A percentile compares a stretch with the other conserved stretches of the same genome.
phyloP scores from a whole-genome alignment of 2,113 vertebrate species.

The Nicator chloris region DNA sequence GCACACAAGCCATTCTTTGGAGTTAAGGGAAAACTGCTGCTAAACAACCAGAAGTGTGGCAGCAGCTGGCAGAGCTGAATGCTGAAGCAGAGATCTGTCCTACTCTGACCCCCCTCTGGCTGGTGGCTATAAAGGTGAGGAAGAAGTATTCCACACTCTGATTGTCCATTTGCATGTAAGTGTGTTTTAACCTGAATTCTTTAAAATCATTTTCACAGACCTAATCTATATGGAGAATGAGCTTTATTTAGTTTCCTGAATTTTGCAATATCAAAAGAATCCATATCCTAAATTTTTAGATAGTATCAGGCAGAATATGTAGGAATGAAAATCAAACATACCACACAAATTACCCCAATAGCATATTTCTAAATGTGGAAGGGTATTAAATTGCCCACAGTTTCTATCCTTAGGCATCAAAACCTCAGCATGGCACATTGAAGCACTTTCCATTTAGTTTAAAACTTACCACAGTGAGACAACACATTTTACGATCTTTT shows the following conservation, averaged over 20 bases:
- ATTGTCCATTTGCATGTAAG: neutral
- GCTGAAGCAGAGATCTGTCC: neutral
- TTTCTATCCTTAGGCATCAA: neutral
- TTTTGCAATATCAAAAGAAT: neutral
- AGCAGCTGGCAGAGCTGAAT: neutral
- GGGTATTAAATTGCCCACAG: neutral
- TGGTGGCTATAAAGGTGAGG: neutral
- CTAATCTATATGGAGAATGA: neutral
- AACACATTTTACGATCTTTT: neutral
- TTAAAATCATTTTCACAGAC: neutral
- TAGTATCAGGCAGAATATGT: neutral
- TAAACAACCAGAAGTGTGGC: neutral
- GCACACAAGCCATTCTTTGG: neutral
- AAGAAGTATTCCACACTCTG: neutral
- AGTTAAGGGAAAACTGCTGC: neutral
- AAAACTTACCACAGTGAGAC: neutral
- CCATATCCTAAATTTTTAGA: neutral
- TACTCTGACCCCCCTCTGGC: neutral
- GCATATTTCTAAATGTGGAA: neutral
- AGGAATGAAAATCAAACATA: neutral
- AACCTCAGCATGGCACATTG: neutral
- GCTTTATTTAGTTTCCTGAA: neutral
- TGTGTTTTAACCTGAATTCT: neutral
- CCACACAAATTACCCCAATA: neutral
- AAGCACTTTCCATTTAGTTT: neutral